Conservation (phyloP, 2,113 vertebrate genomes). For the Brienomyrus longianalis region DNA sequence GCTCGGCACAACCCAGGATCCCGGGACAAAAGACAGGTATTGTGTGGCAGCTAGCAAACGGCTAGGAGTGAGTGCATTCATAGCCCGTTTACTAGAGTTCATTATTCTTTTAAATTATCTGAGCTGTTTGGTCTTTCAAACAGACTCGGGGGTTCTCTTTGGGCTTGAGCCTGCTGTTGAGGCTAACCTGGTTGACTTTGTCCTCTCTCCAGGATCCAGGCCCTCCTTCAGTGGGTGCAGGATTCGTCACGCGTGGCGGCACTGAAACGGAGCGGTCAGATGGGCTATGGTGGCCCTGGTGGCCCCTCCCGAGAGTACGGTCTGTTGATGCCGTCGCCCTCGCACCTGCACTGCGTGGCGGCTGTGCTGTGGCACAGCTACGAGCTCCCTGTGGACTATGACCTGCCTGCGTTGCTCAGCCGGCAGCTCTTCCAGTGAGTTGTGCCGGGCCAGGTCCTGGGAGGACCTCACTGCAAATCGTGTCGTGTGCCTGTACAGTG, state of each 20-base stretch:
- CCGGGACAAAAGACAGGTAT: slow-evolving; percentile 96
- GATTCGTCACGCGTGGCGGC: slow-evolving; percentile 88
- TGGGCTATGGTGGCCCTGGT: slow-evolving; percentile 63
- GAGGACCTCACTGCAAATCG: background rate
- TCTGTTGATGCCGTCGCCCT: slow-evolving; percentile 94
- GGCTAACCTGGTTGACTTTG: slow-evolving; percentile 15
- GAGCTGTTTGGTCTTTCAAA: background rate
- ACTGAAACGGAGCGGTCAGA: slow-evolving; percentile 72
- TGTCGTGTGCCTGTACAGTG: background rate
- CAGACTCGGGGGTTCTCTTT: background rate
- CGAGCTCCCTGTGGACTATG: slow-evolving; percentile 89
- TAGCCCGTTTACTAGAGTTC: background rate
- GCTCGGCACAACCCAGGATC: slow-evolving; percentile 93
- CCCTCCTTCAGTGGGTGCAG: slow-evolving; percentile 92
- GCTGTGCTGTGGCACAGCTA: slow-evolving; percentile 97
- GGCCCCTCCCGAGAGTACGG: slow-evolving; percentile 81
- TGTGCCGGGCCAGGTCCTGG: background rate
- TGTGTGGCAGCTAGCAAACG: background rate
- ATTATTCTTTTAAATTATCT: background rate
- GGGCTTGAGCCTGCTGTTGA: background rate
- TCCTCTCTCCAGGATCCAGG: slow-evolving; percentile 74
- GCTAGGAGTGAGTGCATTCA: background rate
- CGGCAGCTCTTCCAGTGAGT: slow-evolving; percentile 96
- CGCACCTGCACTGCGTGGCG: slow-evolving; percentile 92
- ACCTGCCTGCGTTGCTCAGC: slow-evolving; percentile 84